Conservation (phyloP, 2,888 invertebrate genomes). For the Dione juno region DNA sequence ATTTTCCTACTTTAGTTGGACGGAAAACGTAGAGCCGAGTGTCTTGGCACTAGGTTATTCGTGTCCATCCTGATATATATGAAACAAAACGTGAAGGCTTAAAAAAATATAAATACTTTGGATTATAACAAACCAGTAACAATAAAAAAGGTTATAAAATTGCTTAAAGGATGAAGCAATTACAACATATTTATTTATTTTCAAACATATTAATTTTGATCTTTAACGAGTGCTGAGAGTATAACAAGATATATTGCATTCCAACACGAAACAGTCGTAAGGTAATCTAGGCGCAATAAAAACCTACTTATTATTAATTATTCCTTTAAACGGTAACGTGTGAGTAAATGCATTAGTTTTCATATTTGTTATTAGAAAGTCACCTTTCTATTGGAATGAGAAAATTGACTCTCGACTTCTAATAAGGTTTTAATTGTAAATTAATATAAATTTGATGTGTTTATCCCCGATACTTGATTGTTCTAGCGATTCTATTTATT, state of each 20-base stretch:
- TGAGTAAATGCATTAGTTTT: slow-evolving; percentile 33
- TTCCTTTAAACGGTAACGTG: slow-evolving; percentile 27
- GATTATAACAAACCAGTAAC: neutral
- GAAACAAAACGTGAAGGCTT: neutral
- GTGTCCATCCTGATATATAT: neutral
- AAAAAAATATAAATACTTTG: too few species aligned
- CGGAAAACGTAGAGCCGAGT: too few species aligned
- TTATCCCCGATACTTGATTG: slow-evolving; percentile 16
- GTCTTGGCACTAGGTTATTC: too few species aligned
- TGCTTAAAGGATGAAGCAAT: slow-evolving; percentile 22
- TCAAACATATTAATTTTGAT: slow-evolving; percentile 28
- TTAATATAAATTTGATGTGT: slow-evolving; percentile 37
- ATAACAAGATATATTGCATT: slow-evolving; percentile 38
- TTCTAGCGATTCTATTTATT: neutral
- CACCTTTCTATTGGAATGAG: slow-evolving; percentile 41
- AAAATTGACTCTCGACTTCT: slow-evolving; percentile 45
- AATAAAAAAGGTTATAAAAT: slow-evolving; percentile 5
- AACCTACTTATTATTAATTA: slow-evolving; percentile 31
- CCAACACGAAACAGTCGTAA: slow-evolving; percentile 36
- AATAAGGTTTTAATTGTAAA: slow-evolving; percentile 45
- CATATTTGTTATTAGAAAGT: slow-evolving; percentile 49
- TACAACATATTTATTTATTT: slow-evolving; percentile 25
- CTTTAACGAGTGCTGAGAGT: slow-evolving; percentile 19
- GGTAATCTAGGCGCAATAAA: slow-evolving; percentile 18
- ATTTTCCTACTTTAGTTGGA: neutral